Base-by-base conservation (phyloP, 1,140 invertebrate genomes). In the Eurytemora carolleeae region DNA sequence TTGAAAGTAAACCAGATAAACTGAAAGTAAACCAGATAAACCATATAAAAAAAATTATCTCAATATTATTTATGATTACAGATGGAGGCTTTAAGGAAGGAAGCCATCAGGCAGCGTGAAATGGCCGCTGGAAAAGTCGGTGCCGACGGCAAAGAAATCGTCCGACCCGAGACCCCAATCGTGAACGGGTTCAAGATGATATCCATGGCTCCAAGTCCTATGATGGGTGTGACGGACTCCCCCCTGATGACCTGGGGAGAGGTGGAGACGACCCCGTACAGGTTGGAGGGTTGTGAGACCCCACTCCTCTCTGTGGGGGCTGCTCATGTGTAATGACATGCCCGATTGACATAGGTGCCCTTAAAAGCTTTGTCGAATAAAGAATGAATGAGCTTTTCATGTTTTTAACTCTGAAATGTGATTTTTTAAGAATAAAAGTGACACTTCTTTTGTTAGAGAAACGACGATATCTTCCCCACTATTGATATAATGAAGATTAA, bases 231-330 rank as follows among this genome's bases (percentile, higher is more conserved):
- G 1, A 83, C 84, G 67, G 82, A 84, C 58, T 93, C 87, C 16
- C 95, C 95, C 7, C 74, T 98, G 44, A 98, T 99, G 92, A 98
- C 94, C 0, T 98, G 94, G 95, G 95, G 95, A 66, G 83, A 95
- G 72, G 95, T 98, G 55, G 93, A 98, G 72, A 89, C 92, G 17
- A 98, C 95, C 1, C 94, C 94, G 1, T 94, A 94, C 66, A 67
- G 75, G 20, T 68, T 80, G 2, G 78, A 80, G 66, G 72, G 72
- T 1, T 69, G 68, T 21, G 54, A 55, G 59, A 75, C 72, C 0
- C 73, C 75, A 2, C 58, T 70, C 12, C 53, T 70, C 1, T 63
- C 53, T 25, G 54, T n/a, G n/a, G n/a, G n/a, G n/a, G n/a, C n/a
- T n/a, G n/a, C n/a, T 7, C 26, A 21, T 74, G 84, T 55, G 71